Percentiles rank a stretch among this genome's conserved stretches.
Evolutionary conservation across 30 jellyfish, hydroid and myxozoan species (phyloP).

Genomic region (Pseudorhiza aurosa): DNA sequence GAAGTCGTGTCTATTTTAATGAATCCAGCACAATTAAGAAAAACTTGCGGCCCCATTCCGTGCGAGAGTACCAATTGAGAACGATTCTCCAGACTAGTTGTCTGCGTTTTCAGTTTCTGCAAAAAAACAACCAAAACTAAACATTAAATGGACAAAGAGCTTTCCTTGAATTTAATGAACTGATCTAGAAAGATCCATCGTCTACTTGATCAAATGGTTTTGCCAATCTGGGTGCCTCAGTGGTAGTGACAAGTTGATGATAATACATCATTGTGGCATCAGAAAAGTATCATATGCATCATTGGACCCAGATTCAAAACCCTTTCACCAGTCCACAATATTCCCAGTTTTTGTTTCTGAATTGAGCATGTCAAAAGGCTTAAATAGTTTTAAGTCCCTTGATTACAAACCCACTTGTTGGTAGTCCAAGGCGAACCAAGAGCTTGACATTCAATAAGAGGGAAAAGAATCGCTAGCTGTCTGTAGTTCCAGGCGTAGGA

Average conservation of each 20-base stretch:
- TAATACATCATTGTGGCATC: conserved; percentile 4
- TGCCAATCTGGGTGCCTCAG: conserved; percentile 36
- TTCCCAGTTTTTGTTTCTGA: too few species aligned
- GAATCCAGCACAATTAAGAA: conserved; percentile 96
- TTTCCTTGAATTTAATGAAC: background rate
- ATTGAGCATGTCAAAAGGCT: too few species aligned
- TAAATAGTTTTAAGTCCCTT: too few species aligned
- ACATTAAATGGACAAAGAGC: background rate
- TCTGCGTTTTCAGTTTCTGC: conserved; percentile 78
- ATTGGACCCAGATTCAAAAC: conserved; percentile 21
- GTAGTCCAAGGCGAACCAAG: too few species aligned
- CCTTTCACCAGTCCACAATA: too few species aligned
- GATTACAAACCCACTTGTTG: background rate
- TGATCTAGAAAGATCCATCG: too few species aligned
- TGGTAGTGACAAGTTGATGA: conserved; percentile 59
- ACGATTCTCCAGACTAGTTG: conserved; percentile 90
- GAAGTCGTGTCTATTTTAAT: conserved; percentile 82
- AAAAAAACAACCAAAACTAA: background rate
- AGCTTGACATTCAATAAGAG: too few species aligned
- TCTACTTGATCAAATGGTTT: too few species aligned
- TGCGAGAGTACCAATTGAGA: conserved; percentile 93
- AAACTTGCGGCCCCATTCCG: conserved; percentile 99
- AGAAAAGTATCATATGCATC: conserved; percentile 16
- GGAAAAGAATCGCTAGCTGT: too few species aligned
- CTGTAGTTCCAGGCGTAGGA: too few species aligned